These are phyloP conservation scores for Ciconia boyciana DNA, from an alignment of 2,113 vertebrate species.

Conservation along the genomic window DNA sequence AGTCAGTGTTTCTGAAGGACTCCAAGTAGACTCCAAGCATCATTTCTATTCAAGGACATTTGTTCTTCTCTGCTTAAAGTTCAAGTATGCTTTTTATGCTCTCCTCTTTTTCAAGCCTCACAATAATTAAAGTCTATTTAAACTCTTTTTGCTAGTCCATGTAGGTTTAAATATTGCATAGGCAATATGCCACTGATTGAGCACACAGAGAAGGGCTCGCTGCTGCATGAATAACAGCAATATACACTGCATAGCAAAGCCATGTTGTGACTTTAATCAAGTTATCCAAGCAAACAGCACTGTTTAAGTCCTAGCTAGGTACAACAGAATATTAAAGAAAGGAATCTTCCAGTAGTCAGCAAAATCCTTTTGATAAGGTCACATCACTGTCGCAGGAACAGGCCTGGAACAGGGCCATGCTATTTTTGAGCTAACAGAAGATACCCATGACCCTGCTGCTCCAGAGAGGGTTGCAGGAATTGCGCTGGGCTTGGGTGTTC, in stretches of 20 bases:
- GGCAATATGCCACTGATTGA: background rate
- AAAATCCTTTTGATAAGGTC: constrained; percentile 41
- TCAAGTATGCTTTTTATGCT: background rate
- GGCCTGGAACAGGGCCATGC: background rate
- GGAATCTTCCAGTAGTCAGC: constrained; percentile 14
- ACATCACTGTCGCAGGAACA: background rate
- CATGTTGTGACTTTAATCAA: background rate
- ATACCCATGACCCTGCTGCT: background rate
- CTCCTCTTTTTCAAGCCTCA: background rate
- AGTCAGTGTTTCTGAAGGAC: background rate
- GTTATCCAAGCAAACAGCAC: background rate
- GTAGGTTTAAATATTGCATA: background rate
- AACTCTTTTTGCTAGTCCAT: background rate
- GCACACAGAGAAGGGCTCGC: background rate
- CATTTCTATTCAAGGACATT: background rate
- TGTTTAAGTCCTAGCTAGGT: background rate
- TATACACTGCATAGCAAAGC: background rate
- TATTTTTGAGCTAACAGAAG: constrained; percentile 35
- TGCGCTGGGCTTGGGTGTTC: background rate
- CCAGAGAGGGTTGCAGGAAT: background rate
- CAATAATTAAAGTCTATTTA: background rate
- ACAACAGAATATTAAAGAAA: constrained; percentile 34
- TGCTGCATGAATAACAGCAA: background rate
- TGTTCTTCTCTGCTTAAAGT: background rate
- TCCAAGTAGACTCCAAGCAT: background rate